Base-by-base conservation (phyloP, 2,797 vertebrate species). In the Oreonectes daqikongensis region DNA sequence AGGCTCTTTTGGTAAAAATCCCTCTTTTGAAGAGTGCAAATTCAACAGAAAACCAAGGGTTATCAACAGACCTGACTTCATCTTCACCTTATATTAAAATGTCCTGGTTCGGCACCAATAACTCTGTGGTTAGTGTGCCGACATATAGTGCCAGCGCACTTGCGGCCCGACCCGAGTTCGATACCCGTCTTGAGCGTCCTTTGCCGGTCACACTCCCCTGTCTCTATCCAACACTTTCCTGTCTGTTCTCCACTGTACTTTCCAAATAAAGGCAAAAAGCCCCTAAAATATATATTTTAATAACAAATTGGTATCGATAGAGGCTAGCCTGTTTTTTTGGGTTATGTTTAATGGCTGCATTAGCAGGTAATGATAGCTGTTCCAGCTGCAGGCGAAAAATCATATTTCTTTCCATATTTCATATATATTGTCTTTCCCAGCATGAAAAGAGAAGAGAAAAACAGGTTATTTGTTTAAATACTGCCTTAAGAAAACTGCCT, bases 11-110 rank as follows among this genome's bases (percentile, higher is more conserved):
- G 74, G 28, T 80, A 71, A 81, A 89, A 89, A 90, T 85, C 88
- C 79, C 38, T 24, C 72, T 83, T 93, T 92, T 92, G 89, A 93
- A 90, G 90, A 88, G 85, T 78, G 84, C 73, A 90, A 91, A 92
- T 91, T 90, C 89, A 65, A 70, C 83, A 80, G 57, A 14, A 57
- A 79, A 75, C 72, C 35, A 81, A 75, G 82, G 89, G 91, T 91
- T 88, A 82, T 87, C 84, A 82, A 77, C 69, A 84, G 79, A 65
- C 1, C 76, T 79, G 79, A 85, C 90, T 90, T 87, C 77, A 6
- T 79, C 79, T 80, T 92, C 86, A 92, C 88, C 90, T 87, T 85
- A 11, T 30, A 52, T 68, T 80, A 18, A 76, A 72, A 50, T 72
- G 53, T 52, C 61, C 38, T 44, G 63, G n/a, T n/a, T n/a, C n/a